These are phyloP conservation scores for Leptinotarsa haldemani DNA, from an alignment of 2,888 invertebrate genomes.

Conservation along the genomic window DNA sequence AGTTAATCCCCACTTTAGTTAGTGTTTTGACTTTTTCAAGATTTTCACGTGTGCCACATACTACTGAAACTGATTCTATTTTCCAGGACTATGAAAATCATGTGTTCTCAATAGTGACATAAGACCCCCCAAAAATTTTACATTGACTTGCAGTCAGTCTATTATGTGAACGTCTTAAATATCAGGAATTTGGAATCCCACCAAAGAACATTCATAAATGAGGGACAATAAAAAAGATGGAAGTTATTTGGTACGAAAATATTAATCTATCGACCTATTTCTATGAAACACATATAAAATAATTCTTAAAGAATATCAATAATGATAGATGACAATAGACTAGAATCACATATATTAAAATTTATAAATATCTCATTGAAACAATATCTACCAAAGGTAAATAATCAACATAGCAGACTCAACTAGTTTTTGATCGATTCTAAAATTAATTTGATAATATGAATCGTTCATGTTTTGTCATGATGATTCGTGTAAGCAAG, in stretches of 20 bases:
- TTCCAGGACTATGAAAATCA: no score
- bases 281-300: conserved; percentile 54
- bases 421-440: background rate
- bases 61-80: no score
- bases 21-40: no score
- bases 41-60: no score
- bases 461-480: conserved; percentile 14
- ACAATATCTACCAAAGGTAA: conserved; percentile 46
- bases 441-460: background rate
- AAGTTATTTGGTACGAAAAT: conserved; percentile 54
- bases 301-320: conserved; percentile 50
- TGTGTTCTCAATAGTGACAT: no score
- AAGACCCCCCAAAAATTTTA: no score
- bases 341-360: conserved; percentile 55
- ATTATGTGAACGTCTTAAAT: background rate
- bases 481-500: conserved; percentile 1
- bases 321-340: conserved; percentile 46
- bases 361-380: conserved; percentile 51
- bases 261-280: conserved; percentile 47
- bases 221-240: conserved; percentile 17
- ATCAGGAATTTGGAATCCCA: background rate
- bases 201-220: background rate
- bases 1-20: no score
- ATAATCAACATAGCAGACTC: conserved; percentile 33
- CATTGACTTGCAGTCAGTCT: no score